These are phyloP conservation scores for Rosalia funebris DNA, from an alignment of 2,888 invertebrate species.

Conservation along the genomic window DNA sequence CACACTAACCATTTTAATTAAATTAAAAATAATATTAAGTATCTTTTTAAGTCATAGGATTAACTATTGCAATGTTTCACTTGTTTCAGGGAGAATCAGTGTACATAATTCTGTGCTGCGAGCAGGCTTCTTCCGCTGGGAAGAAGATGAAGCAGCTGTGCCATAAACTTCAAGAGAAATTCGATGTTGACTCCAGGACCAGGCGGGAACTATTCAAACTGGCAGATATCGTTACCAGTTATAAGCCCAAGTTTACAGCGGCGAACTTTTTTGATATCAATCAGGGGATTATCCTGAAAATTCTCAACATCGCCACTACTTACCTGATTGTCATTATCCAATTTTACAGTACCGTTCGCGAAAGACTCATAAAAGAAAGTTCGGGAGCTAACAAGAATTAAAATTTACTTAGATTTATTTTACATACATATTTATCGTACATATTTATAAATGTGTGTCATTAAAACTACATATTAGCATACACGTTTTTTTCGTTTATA, in stretches of 20 bases:
- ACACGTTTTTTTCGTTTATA: too few relatives aligned
- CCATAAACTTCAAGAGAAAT: conserved; percentile 21
- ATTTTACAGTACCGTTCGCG: conserved; percentile 8
- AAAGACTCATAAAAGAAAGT: conserved; percentile 10
- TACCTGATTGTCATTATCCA: conserved; percentile 26
- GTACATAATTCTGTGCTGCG: conserved; percentile 19
- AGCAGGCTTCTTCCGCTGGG: conserved; percentile 15
- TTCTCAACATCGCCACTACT: conserved; percentile 23
- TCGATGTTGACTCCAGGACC: not conserved
- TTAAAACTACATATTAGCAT: too few relatives aligned
- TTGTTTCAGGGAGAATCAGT: conserved; percentile 17
- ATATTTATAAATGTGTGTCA: too few relatives aligned
- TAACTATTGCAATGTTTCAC: not conserved
- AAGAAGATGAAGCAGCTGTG: conserved; percentile 5
- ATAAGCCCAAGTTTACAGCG: conserved; percentile 22
- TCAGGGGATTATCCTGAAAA: conserved; percentile 13
- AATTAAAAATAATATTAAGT: not conserved
- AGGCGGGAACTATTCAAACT: conserved; percentile 17
- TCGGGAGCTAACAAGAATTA: not conserved
- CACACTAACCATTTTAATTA: too few relatives aligned
- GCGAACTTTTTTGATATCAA: conserved; percentile 24
- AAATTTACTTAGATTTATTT: too few relatives aligned
- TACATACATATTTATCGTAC: not conserved
- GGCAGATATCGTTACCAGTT: conserved; percentile 13
- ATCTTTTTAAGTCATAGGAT: not conserved